Conservation (phyloP, 2,113 vertebrate genomes). For the Seriola dumerili region DNA sequence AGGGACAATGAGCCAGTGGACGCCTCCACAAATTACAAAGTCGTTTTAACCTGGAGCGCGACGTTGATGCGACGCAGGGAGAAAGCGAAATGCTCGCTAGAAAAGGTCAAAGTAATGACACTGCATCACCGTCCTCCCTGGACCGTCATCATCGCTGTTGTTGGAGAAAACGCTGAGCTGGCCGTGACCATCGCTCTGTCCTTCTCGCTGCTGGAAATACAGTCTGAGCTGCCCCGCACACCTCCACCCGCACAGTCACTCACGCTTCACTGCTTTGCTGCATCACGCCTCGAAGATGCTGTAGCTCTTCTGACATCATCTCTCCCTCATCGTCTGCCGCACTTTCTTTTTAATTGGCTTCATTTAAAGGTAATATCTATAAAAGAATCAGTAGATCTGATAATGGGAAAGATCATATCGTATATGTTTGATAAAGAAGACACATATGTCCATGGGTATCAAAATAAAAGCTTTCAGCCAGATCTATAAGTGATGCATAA, state of each 20-base stretch:
- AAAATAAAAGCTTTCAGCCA: no score
- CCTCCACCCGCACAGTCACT: not conserved
- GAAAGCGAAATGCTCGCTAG: not conserved
- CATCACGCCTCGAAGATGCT: conserved; percentile 15
- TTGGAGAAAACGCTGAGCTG: conserved; percentile 46
- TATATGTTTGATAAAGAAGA: no score
- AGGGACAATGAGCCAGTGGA: no score
- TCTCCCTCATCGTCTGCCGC: not conserved
- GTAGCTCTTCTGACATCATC: not conserved
- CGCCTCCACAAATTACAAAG: not conserved
- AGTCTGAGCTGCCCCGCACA: not conserved
- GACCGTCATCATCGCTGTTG: conserved; percentile 7
- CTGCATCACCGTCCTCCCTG: conserved; percentile 21
- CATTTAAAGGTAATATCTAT: not conserved
- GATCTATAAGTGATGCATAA: no score
- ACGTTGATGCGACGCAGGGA: not conserved
- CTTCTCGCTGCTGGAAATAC: conserved; percentile 52
- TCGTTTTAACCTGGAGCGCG: not conserved
- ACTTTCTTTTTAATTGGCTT: not conserved
- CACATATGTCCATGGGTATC: no score
- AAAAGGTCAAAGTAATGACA: conserved; percentile 29
- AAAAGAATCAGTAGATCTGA: not conserved
- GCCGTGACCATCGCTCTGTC: not conserved
- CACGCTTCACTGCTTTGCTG: conserved; percentile 17
- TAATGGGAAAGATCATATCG: no score